Evolutionary conservation across 2,797 vertebrate species (phyloP), one percentile per base, ranked within the genome.

Genomic region (Eleutherodactylus coqui): DNA sequence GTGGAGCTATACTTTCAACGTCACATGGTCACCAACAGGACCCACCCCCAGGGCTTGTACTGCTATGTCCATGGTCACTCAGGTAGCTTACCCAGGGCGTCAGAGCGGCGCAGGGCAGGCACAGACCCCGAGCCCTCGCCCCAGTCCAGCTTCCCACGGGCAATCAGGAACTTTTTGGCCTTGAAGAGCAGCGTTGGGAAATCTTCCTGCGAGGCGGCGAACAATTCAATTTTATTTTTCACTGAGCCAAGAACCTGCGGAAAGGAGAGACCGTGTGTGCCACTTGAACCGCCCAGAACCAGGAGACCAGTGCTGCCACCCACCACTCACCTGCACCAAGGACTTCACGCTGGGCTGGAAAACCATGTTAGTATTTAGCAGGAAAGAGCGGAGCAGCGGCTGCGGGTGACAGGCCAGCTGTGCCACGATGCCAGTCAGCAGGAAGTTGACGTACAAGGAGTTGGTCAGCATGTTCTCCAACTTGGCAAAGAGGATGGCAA

Each of bases 331-430:
- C 97, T 99, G 98, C 89, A 99, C 95, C 89, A 99, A 95, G 47
- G 97, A 99, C 93, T 99, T 99, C 91, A 99, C 94, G 11, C 97
- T 98, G 89, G 98, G 98, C 94, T 99, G 98, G 95, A 99, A 99
- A 93, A 99, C 98, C 97, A 99, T 99, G 94, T 97, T 99, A 94
- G 97, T 97, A 94, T 98, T 99, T 89, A 99, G 97, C 88, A 99
- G 97, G 93, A 99, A 99, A 93, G 97, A 99, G 90, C 97, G 97
- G 55, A 99, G 96, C 89, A 99, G 95, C 45, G 97, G 98, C 93
- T 99, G 98, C 21, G 98, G 97, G 90, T 98, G 96, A 90, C 96
- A 97, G 89, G 97, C 97, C 90, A 99, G 94, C 94, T 97, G 97
- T 84, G 97, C 95, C 91, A 99, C 93, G 86, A 98, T 96, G 90